Conservation (phyloP, 2,797 vertebrate species). For the Lutjanus campechanus region DNA sequence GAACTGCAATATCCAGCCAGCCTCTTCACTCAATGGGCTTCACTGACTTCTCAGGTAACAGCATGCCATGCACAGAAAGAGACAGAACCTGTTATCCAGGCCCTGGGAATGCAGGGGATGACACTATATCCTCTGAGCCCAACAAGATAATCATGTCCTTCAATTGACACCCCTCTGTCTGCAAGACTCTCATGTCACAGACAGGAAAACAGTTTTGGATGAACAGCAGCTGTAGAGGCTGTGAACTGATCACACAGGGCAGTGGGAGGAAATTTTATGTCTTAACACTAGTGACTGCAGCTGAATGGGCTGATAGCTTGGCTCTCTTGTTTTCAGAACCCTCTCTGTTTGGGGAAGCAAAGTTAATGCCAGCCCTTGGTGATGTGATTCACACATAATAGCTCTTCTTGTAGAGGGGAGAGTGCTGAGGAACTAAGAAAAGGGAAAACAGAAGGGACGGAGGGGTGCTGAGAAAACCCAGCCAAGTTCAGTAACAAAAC, state of each 20-base stretch:
- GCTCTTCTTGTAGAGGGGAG: slow-evolving; percentile 25
- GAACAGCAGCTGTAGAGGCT: slow-evolving; percentile 40
- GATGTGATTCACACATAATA: slow-evolving; percentile 44
- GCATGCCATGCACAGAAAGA: slow-evolving; percentile 27
- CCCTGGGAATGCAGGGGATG: slow-evolving; percentile 51
- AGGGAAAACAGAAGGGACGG: slow-evolving; percentile 1
- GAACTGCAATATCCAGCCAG: slow-evolving; percentile 26
- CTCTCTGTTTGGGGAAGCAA: slow-evolving; percentile 31
- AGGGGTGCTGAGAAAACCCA: slow-evolving; percentile 2
- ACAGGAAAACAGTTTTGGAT: slow-evolving; percentile 28
- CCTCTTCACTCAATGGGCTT: slow-evolving; percentile 36
- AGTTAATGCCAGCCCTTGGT: slow-evolving; percentile 22
- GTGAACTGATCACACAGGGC: slow-evolving; percentile 25
- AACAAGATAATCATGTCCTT: slow-evolving; percentile 52
- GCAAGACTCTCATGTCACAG: slow-evolving; percentile 17
- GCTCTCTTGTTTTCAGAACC: slow-evolving; percentile 36
- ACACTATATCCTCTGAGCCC: slow-evolving; percentile 54
- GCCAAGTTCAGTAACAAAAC: slow-evolving; percentile 40
- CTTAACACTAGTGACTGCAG: slow-evolving; percentile 25
- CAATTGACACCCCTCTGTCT: slow-evolving; percentile 33
- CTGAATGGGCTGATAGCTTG: slow-evolving; percentile 28
- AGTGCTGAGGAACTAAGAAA: slow-evolving; percentile 12
- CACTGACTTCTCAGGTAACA: slow-evolving; percentile 62
- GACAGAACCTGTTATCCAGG: slow-evolving; percentile 66
- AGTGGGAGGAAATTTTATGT: slow-evolving; percentile 30